Evolutionary conservation across 2,888 invertebrate genomes (phyloP).

Genomic region (Agrypnus murinus): DNA sequence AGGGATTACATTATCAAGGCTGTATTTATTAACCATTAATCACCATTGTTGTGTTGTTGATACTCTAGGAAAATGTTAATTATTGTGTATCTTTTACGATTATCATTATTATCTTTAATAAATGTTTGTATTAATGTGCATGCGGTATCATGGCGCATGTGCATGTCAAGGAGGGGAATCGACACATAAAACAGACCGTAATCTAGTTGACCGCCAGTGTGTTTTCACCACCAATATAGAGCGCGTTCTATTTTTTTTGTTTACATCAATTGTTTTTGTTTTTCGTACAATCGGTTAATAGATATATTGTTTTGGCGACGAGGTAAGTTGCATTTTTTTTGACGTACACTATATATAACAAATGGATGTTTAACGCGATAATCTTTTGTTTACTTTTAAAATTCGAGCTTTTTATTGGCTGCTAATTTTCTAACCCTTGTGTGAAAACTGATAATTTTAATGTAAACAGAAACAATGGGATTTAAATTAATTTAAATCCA

Average conservation of each 20-base stretch:
- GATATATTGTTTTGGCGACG: neutral
- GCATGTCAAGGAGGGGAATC: conserved; percentile 40
- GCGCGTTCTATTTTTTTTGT: neutral
- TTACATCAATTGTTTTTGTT: conserved; percentile 11
- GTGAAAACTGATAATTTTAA: too few species aligned
- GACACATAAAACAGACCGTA: conserved; percentile 46
- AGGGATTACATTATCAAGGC: neutral
- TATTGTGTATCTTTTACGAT: too few species aligned
- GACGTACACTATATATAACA: neutral
- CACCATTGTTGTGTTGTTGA: conserved; percentile 3
- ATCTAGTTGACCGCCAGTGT: conserved; percentile 43
- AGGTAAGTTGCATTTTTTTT: conserved; percentile 14
- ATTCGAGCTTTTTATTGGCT: neutral
- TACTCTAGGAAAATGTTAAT: conserved; percentile 32
- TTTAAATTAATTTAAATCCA: too few species aligned
- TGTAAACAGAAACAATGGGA: too few species aligned
- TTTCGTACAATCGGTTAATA: conserved; percentile 14
- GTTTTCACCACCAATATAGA: conserved; percentile 28
- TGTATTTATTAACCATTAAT: neutral
- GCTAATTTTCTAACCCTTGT: too few species aligned
- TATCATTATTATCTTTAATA: conserved; percentile 32
- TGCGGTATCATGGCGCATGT: conserved; percentile 41
- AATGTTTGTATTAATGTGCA: conserved; percentile 38
- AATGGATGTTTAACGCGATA: too few species aligned
- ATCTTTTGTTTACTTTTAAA: neutral